Percentiles rank a stretch among this genome's conserved stretches.
Evolutionary conservation across 2,797 vertebrate species (phyloP).

Genomic region (Enteromius paludinosus): DNA sequence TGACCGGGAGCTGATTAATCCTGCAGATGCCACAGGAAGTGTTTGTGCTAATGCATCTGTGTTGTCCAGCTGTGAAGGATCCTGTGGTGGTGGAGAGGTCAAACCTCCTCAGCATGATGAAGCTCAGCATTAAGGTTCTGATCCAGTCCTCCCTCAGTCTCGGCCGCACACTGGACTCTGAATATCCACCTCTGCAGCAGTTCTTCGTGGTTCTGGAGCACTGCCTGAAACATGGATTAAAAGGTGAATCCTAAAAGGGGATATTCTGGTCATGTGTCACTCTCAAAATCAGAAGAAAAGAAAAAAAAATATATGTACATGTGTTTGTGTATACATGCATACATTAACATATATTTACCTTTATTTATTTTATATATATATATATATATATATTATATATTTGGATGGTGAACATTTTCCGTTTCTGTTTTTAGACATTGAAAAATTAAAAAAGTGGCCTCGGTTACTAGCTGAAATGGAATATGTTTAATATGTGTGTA

Average conservation of each 20-base stretch:
- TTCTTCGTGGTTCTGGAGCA: conserved; percentile 97
- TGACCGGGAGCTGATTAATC: not conserved
- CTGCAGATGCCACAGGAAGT: conserved; percentile 18
- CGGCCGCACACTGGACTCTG: conserved; percentile 92
- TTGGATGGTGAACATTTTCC: not conserved
- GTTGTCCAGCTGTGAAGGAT: conserved; percentile 72
- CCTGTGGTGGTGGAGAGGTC: conserved; percentile 89
- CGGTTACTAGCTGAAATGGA: too few species aligned
- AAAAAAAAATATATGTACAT: too few species aligned
- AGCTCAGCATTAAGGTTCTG: conserved; percentile 92
- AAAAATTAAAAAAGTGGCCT: too few species aligned
- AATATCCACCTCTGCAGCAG: conserved; percentile 94
- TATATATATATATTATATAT: too few species aligned
- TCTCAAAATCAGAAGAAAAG: not conserved
- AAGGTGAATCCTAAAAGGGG: conserved; percentile 77
- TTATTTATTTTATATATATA: not conserved
- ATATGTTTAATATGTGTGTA: too few species aligned
- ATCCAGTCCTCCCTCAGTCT: conserved; percentile 95
- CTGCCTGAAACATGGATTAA: conserved; percentile 96
- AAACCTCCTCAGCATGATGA: conserved; percentile 98
- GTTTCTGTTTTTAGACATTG: not conserved
- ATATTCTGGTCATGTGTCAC: not conserved
- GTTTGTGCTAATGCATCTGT: not conserved
- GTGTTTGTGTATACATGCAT: too few species aligned
- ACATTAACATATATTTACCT: too few species aligned